phyloP scores from a whole-genome alignment of 2,113 vertebrate species.

The Emydocephalus ijimae region DNA sequence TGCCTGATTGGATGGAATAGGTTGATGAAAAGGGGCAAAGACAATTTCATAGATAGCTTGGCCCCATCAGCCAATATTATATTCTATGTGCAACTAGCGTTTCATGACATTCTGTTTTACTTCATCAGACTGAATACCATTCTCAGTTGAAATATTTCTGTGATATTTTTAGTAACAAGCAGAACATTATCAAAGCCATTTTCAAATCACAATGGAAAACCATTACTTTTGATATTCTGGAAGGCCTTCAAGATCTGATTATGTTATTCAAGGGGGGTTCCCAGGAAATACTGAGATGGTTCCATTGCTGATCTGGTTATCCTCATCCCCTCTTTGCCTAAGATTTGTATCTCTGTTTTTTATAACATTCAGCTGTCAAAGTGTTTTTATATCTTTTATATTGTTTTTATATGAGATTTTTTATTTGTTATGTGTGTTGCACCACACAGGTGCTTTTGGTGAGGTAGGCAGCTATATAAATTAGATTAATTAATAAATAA shows the following conservation, averaged over 20 bases:
- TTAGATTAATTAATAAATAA: neutral
- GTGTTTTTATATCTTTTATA: neutral
- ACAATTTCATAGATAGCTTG: neutral
- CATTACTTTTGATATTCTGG: neutral
- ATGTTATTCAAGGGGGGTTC: neutral
- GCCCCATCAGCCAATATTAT: neutral
- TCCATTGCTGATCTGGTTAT: neutral
- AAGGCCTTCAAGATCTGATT: neutral
- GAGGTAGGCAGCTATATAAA: neutral
- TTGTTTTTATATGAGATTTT: neutral
- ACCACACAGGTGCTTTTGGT: neutral
- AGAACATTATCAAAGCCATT: neutral
- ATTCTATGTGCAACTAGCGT: constrained; percentile 5
- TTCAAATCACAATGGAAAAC: neutral
- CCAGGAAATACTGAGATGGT: neutral
- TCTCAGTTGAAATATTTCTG: neutral
- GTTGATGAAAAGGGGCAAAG: neutral
- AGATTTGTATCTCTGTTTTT: neutral
- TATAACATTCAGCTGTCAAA: neutral
- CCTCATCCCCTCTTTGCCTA: neutral
- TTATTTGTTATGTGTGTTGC: neutral
- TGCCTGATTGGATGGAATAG: neutral
- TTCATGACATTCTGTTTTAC: neutral
- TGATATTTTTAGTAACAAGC: neutral
- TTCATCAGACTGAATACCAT: neutral